Evolutionary conservation across 1,140 invertebrate genomes (phyloP), one percentile per base, ranked within the genome.

Genomic region (Saccostrea glomerata): DNA sequence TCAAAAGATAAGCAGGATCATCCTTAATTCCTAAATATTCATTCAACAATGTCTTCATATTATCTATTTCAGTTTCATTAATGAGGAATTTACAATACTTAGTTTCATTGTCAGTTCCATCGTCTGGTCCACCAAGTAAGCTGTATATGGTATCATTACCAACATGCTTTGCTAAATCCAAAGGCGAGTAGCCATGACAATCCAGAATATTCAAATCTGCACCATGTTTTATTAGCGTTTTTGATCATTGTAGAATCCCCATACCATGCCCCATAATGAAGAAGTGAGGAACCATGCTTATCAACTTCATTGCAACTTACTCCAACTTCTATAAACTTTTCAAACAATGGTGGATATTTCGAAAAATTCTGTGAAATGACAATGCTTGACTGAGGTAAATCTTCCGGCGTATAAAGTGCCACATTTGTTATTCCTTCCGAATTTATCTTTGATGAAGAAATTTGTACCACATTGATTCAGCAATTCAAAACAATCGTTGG

Each of bases 201-300:
- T 84, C 83, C 2, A 23, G 11, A 4, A 23, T 30, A 84, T 84
- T 12, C 7, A 58, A 20, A 84, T 84, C 54, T 54, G 83, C 83
- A 7, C 83, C 83, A 25, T 55, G 23, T 55, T 55, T 20, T 23
- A 84, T n/a, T 7, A 84, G 47, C 6, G 54, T 23, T 25, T n/a
- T 25, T 13, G 13, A 84, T 58, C 23, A 54, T 55, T 60, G 23
- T 20, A 13, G n/a, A 23, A 23, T 55, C 54, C 13, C 54, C 54
- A 23, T 56, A 54, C 83, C 83, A 84, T 11, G 83, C 83, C n/a
- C 40, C 83, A 25, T 84, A 58, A n/a, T 84, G 83, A 25, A 84
- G 55, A n/a, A 55, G 13, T 23, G 83, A 36, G 1, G 77, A 25
- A 20, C 83, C 83, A 84, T 54, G 54, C 23, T 56, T 56, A 25